phyloP scores from a whole-genome alignment of 1,140 invertebrate genomes.

The Drosophila busckii region DNA sequence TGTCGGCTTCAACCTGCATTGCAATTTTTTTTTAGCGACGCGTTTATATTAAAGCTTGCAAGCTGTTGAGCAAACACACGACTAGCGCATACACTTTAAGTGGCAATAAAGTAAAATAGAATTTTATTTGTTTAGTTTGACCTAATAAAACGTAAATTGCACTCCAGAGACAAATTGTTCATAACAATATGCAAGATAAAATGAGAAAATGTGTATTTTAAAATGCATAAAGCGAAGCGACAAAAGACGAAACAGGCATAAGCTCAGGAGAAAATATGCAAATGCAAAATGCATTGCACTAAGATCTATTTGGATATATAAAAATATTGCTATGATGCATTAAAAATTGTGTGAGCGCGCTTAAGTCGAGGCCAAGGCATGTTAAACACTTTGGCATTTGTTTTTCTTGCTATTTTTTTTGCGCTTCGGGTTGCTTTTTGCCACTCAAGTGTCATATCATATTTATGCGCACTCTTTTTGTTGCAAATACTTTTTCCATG shows the following conservation, averaged over 20 bases:
- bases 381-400: slow-evolving; percentile 10
- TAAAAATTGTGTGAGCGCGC: neutral
- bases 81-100: too few relatives aligned
- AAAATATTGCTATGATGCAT: slow-evolving; percentile 1
- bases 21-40: too few relatives aligned
- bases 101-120: neutral
- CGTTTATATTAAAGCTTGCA: too few relatives aligned
- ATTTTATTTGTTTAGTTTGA: slow-evolving; percentile 10
- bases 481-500: slow-evolving; percentile 33
- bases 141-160: slow-evolving; percentile 35
- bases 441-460: slow-evolving; percentile 33
- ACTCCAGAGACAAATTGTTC: slow-evolving; percentile 19
- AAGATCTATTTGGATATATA: neutral
- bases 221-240: slow-evolving; percentile 5
- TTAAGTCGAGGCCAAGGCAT: neutral
- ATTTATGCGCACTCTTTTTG: slow-evolving; percentile 41
- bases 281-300: slow-evolving; percentile 8
- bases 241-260: neutral
- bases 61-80: too few relatives aligned
- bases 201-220: slow-evolving; percentile 3
- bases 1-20: slow-evolving; percentile 17
- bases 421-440: too few relatives aligned
- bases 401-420: slow-evolving; percentile 1
- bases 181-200: neutral
- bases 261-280: slow-evolving; percentile 3